Percentiles rank a stretch among this genome's conserved stretches.
These are phyloP conservation scores for Drosophila varians DNA, from an alignment of 1,140 invertebrate genomes.

Conservation along the genomic window DNA sequence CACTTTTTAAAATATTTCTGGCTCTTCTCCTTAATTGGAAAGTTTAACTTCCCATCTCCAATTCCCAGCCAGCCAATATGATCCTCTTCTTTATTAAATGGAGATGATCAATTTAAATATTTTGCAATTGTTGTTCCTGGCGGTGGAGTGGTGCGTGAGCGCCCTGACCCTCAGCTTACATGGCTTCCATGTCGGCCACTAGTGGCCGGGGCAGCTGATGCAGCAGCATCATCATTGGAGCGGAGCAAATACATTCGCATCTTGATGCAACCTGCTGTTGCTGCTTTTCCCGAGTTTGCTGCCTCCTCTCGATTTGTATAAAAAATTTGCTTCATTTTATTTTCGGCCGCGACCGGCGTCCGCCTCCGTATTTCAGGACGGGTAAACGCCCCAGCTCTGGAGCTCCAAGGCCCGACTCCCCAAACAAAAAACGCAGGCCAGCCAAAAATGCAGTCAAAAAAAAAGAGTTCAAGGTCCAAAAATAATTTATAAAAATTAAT, in stretches of 20 bases:
- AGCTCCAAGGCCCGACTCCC: not conserved
- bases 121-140: slow-evolving; percentile 49
- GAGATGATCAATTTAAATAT: slow-evolving; percentile 84
- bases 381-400: slow-evolving; percentile 63
- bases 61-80: slow-evolving; percentile 1
- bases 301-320: slow-evolving; percentile 67
- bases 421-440: slow-evolving; percentile 16
- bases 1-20: no score
- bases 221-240: slow-evolving; percentile 17
- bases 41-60: slow-evolving; percentile 24
- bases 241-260: slow-evolving; percentile 50
- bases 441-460: slow-evolving; percentile 63
- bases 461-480: slow-evolving; percentile 10
- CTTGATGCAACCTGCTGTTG: slow-evolving; percentile 60
- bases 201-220: not conserved
- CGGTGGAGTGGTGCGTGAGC: slow-evolving; percentile 54
- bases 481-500: not conserved
- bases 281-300: slow-evolving; percentile 22
- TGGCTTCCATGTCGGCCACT: not conserved
- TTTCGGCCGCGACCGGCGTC: slow-evolving; percentile 64
- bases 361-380: slow-evolving; percentile 53
- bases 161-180: slow-evolving; percentile 44
- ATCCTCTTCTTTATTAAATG: slow-evolving; percentile 79
- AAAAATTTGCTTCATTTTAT: slow-evolving; percentile 83
- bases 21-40: no score